Base-by-base conservation (phyloP, 2,797 vertebrate genomes). In the Lerista edwardsae region DNA sequence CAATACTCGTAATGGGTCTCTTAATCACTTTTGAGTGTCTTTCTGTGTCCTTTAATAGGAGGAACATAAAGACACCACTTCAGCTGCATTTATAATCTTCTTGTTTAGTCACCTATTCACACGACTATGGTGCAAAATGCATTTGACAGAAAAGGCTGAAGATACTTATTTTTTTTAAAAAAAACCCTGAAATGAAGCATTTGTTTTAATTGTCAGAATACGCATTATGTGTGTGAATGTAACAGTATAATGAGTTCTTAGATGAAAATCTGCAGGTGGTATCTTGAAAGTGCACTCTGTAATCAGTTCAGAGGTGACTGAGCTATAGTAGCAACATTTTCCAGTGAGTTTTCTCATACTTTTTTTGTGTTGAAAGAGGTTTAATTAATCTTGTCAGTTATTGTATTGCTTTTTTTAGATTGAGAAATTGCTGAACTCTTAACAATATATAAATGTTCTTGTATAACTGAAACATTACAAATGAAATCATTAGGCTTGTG, bases 81-180 rank as follows among this genome's bases (percentile, higher is more conserved):
- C 65, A 34, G 7, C n/a, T 67, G 65, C 64, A 31, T 34, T 17
- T 51, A 67, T 67, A 12, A 67, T 34, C 64, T 67, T 9, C n/a
- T 67, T 67, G 12, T 31, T 67, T 31, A 67, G 31, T 67, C n/a
- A 19, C 15, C n/a, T 34, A 19, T 67, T n/a, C 64, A 31, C 51
- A 55, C 2, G 51, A 17, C 11, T 55, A 55, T 55, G 6, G 15
- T 55, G 6, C 14, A 55, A 55, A 55, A 55, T 55, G 51, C 51
- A 55, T 19, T 68, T 73, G 87, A 82, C 81, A 71, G n/a, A 36
- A 74, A 83, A 83, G 88, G 82, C 86, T 89, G 17, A 44, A 84
- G 44, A 87, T 65, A 87, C 75, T n/a, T 25, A 34, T 75, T 72
- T 15, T 44, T 44, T 44, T 44, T n/a, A n/a, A n/a, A 44, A 44